phyloP scores from a whole-genome alignment of 1,140 invertebrate species.

The Brachionus asplanchnoidis region DNA sequence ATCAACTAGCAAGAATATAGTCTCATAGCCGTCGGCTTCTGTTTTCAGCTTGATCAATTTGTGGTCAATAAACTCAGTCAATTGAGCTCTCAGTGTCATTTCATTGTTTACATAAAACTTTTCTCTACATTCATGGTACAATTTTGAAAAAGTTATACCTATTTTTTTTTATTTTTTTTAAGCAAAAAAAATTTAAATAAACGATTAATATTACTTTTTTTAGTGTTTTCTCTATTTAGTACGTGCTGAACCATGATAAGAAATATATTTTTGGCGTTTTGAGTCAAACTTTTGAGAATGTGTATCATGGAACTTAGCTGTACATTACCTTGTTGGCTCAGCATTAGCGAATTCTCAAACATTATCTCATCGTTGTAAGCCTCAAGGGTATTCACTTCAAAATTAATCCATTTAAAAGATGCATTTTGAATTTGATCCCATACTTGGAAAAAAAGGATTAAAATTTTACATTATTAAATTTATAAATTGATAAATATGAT shows the following conservation, averaged over 20 bases:
- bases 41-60: slow-evolving; percentile 74
- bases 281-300: slow-evolving; percentile 78
- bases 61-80: slow-evolving; percentile 88
- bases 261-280: slow-evolving; percentile 80
- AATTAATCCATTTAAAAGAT: slow-evolving; percentile 78
- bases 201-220: slow-evolving; percentile 61
- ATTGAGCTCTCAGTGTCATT: slow-evolving; percentile 73
- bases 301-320: slow-evolving; percentile 56
- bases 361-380: slow-evolving; percentile 79
- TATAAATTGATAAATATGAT: no score
- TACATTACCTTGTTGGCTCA: slow-evolving; percentile 64
- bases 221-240: slow-evolving; percentile 65
- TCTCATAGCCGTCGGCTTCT: slow-evolving; percentile 18
- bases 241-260: slow-evolving; percentile 74
- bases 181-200: slow-evolving; percentile 47
- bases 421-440: slow-evolving; percentile 79
- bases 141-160: slow-evolving; percentile 78
- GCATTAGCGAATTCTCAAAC: slow-evolving; percentile 76
- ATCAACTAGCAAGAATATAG: background rate
- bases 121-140: slow-evolving; percentile 76
- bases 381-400: slow-evolving; percentile 74
- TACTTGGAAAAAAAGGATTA: slow-evolving; percentile 61
- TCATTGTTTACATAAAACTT: slow-evolving; percentile 83
- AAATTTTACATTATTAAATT: background rate
- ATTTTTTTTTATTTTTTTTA: slow-evolving; percentile 34